Base-by-base conservation (phyloP, 1,140 invertebrate genomes). In the Artemia franciscana region DNA sequence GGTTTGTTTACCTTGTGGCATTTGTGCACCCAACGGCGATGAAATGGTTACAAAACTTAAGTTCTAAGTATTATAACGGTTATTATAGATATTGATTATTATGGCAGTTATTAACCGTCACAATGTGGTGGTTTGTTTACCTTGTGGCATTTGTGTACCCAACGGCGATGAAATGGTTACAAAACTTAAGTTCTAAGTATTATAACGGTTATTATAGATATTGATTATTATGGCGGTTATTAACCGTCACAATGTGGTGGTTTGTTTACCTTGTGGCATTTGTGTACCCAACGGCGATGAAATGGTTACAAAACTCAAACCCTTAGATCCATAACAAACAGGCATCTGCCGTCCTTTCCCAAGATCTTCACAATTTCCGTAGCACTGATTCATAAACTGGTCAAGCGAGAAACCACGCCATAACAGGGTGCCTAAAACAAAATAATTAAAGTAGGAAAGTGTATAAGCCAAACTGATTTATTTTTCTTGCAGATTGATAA, bases 271-370 rank as follows among this genome's bases (percentile, higher is more conserved):
- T 81, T 98, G 95, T 1, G 94, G 93, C 77, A 99, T 83, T 76
- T 99, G 95, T 2, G 95, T 98, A 4, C 84, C 84, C 71, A 98
- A 74, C 1, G 94, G 88, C 66, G 91, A 96, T 5, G 91, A 96
- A 67, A 98, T 86, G 0, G 95, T 98, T 0, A 95, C 82, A 75
- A 95, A 95, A 75, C 92, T 88, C 0, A 84, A 76, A 23, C 85
- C 78, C 68, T 80, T 85, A 27, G 79, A 82, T 3, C 89, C 90
- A 74, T 92, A 94, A 72, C 93, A 90, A 5, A 96, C 84, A 0
- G 93, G 93, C 93, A 98, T 98, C 75, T 96, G 91, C 66, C 84
- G 80, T 4, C 93, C 93, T 73, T 89, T 88, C n/a, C 84, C 86
- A n/a, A 75, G 65, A 73, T 98, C 94, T 51, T 84, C 80, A 57